phyloP scores from a whole-genome alignment of 1,140 invertebrate species.

The Lepidurus arcticus region DNA sequence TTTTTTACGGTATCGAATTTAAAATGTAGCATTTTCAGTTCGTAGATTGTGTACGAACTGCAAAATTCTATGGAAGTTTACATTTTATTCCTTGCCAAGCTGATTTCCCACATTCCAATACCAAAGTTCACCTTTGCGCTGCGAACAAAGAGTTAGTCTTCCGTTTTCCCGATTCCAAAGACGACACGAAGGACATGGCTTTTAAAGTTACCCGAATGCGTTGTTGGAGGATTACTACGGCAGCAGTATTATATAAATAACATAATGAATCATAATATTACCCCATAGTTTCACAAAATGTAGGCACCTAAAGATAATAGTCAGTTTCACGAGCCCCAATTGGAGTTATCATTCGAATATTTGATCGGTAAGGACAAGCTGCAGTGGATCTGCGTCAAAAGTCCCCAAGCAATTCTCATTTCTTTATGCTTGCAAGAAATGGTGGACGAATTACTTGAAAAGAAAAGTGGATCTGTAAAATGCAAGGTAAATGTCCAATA shows the following conservation, averaged over 20 bases:
- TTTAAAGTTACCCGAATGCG: constrained; percentile 93
- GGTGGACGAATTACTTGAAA: constrained; percentile 86
- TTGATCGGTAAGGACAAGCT: constrained; percentile 83
- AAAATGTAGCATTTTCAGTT: constrained; percentile 55
- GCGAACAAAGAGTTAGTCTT: constrained; percentile 74
- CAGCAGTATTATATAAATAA: constrained; percentile 41
- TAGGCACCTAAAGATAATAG: neutral
- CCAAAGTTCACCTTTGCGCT: constrained; percentile 61
- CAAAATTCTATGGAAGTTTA: constrained; percentile 84
- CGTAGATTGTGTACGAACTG: constrained; percentile 66
- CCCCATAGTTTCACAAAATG: neutral
- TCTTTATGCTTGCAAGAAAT: constrained; percentile 89
- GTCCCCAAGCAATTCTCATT: constrained; percentile 87
- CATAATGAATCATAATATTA: neutral
- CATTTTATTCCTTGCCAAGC: constrained; percentile 70
- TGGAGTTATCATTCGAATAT: constrained; percentile 93
- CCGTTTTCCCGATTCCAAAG: constrained; percentile 48
- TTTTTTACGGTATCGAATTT: constrained; percentile 29
- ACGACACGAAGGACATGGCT: constrained; percentile 62
- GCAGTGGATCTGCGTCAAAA: constrained; percentile 85
- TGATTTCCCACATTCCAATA: constrained; percentile 67
- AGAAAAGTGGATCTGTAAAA: constrained; percentile 57
- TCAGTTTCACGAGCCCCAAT: constrained; percentile 36
- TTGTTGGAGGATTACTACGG: constrained; percentile 91
- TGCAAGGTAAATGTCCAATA: constrained; percentile 44